Conservation (phyloP, 2,113 vertebrate species). For the Xiphophorus maculatus region DNA sequence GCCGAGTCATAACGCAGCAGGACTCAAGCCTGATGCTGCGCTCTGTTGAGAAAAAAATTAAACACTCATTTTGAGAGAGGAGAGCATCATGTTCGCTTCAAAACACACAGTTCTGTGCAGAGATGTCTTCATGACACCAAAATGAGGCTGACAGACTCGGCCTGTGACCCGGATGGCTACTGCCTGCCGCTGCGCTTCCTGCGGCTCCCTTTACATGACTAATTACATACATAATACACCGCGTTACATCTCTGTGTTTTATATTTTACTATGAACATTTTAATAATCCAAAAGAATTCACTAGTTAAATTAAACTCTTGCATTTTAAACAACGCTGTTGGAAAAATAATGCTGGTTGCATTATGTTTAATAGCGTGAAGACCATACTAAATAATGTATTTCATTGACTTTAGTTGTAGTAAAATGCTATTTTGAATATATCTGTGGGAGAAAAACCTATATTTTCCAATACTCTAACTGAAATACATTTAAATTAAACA, state of each 20-base stretch:
- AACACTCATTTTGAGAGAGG: neutral
- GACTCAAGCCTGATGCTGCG: neutral
- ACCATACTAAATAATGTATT: neutral
- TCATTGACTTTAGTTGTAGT: neutral
- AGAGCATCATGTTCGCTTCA: neutral
- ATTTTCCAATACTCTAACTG: too few relatives aligned
- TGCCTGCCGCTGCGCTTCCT: slow-evolving; percentile 20
- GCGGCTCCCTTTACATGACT: slow-evolving; percentile 51
- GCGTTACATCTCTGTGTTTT: neutral
- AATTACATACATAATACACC: neutral
- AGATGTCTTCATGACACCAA: slow-evolving; percentile 64
- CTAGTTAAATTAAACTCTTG: neutral
- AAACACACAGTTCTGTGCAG: neutral
- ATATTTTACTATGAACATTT: neutral
- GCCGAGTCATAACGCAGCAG: slow-evolving; percentile 8
- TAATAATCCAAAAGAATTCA: neutral
- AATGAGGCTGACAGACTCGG: slow-evolving; percentile 40
- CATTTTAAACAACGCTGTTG: neutral
- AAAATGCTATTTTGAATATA: neutral
- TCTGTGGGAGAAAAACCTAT: too few relatives aligned
- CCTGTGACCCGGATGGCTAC: neutral
- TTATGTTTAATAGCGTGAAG: neutral
- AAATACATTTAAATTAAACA: too few relatives aligned
- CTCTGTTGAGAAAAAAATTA: neutral
- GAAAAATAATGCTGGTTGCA: neutral